These are phyloP conservation scores for Entomobrya proxima DNA, from an alignment of 2,888 invertebrate genomes.

Conservation along the genomic window DNA sequence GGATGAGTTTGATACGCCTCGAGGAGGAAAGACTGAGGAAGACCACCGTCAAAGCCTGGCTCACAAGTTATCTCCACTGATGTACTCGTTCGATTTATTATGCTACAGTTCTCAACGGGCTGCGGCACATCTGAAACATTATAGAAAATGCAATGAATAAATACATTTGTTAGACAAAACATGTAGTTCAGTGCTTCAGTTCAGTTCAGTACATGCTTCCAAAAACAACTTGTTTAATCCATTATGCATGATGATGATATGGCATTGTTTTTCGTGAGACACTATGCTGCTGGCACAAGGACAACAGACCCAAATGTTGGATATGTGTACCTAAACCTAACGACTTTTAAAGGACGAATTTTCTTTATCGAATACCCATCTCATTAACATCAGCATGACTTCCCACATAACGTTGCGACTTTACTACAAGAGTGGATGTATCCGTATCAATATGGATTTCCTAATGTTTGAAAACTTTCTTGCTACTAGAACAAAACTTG, in stretches of 20 bases:
- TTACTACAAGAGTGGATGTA: no score
- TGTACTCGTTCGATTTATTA: slow-evolving; percentile 90
- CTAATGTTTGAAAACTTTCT: slow-evolving; percentile 1
- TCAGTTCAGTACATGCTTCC: background rate
- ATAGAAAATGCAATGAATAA: slow-evolving; percentile 14
- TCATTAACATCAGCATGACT: background rate
- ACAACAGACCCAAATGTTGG: background rate
- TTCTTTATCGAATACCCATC: background rate
- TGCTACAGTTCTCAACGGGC: slow-evolving; percentile 89
- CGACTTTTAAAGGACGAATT: background rate
- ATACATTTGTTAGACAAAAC: slow-evolving; percentile 15
- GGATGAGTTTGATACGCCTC: slow-evolving; percentile 78
- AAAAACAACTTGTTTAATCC: slow-evolving; percentile 28
- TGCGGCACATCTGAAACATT: slow-evolving; percentile 85
- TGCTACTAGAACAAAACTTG: slow-evolving; percentile 3
- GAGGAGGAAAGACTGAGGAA: slow-evolving; percentile 90
- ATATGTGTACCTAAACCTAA: no score
- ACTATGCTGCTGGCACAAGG: background rate
- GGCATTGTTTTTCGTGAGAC: slow-evolving; percentile 1
- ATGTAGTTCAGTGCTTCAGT: slow-evolving; percentile 13
- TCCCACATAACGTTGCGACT: no score
- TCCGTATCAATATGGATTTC: background rate
- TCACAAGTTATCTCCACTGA: slow-evolving; percentile 89
- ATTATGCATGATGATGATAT: slow-evolving; percentile 24
- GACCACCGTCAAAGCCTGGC: slow-evolving; percentile 91